phyloP scores from a whole-genome alignment of 2,113 vertebrate genomes.

The Anguilla japonica region DNA sequence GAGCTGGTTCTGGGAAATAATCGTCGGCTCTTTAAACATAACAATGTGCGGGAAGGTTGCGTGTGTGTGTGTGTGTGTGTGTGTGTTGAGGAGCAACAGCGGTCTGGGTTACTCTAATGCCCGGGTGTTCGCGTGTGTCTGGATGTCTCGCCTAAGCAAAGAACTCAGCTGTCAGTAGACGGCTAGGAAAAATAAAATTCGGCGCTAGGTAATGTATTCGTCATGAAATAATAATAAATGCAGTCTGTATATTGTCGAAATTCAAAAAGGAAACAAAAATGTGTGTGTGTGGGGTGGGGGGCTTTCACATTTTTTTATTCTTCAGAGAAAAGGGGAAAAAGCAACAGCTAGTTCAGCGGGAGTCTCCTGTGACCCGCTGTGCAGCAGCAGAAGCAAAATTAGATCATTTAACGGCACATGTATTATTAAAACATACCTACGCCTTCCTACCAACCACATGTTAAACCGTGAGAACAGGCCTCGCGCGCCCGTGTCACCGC shows the following conservation, averaged over 20 bases:
- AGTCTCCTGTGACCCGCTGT: slow-evolving; percentile 25
- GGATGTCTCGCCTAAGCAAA: background rate
- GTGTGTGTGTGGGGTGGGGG: background rate
- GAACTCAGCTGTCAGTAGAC: background rate
- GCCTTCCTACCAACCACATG: slow-evolving; percentile 59
- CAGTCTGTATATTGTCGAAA: too few species aligned
- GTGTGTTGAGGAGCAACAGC: background rate
- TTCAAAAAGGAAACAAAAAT: background rate
- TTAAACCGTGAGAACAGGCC: slow-evolving; percentile 41
- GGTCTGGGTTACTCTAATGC: background rate
- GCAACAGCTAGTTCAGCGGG: slow-evolving; percentile 19
- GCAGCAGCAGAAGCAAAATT: slow-evolving; percentile 53
- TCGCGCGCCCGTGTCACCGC: background rate
- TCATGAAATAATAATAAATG: background rate
- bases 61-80: background rate
- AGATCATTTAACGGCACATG: slow-evolving; percentile 64
- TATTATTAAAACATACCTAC: slow-evolving; percentile 60
- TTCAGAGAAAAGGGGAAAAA: background rate
- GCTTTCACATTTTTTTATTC: background rate
- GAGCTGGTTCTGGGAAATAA: slow-evolving; percentile 36
- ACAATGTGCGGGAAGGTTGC: background rate
- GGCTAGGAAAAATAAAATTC: background rate
- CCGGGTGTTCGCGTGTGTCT: background rate
- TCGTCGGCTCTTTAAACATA: slow-evolving; percentile 42
- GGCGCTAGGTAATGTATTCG: background rate